A percentile compares a stretch with the other conserved stretches of the same genome.
These are phyloP conservation scores for Melospiza georgiana DNA, from an alignment of 2,113 vertebrate species.

Conservation along the genomic window DNA sequence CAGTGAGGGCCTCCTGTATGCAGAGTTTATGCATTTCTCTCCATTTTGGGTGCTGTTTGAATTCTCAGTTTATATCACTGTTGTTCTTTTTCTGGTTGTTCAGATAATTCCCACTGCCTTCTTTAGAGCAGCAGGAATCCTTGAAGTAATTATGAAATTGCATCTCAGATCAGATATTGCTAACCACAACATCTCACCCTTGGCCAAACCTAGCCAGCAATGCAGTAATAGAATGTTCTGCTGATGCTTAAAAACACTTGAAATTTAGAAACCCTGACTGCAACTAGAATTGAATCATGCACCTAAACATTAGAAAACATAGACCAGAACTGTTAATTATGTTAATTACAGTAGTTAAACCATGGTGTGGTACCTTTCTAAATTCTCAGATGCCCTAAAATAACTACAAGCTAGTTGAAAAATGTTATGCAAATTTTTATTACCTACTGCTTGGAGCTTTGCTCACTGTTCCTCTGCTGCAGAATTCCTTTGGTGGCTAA, in stretches of 20 bases:
- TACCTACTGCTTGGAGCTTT: not conserved
- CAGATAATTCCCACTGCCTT: not conserved
- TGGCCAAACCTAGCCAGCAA: not conserved
- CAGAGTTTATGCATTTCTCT: not conserved
- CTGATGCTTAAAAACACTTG: not conserved
- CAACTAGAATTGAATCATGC: not conserved
- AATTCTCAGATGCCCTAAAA: not conserved
- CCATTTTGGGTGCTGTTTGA: not conserved
- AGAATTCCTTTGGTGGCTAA: not conserved
- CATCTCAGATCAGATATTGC: not conserved
- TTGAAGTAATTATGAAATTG: not conserved
- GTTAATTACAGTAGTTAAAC: not conserved
- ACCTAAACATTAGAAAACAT: not conserved
- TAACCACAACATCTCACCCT: not conserved
- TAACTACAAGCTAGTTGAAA: not conserved
- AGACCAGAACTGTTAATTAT: not conserved
- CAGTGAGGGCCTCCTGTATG: not conserved
- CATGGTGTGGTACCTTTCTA: not conserved
- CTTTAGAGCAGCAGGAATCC: not conserved
- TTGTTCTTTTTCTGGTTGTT: not conserved
- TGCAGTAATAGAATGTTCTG: not conserved
- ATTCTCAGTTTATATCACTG: not conserved
- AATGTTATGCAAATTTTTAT: not conserved
- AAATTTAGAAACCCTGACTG: not conserved
- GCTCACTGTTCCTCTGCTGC: not conserved